A percentile compares a stretch with the other conserved stretches of the same genome.
These are phyloP conservation scores for Onthophagus taurus DNA, from an alignment of 1,140 invertebrate species.

Conservation along the genomic window DNA sequence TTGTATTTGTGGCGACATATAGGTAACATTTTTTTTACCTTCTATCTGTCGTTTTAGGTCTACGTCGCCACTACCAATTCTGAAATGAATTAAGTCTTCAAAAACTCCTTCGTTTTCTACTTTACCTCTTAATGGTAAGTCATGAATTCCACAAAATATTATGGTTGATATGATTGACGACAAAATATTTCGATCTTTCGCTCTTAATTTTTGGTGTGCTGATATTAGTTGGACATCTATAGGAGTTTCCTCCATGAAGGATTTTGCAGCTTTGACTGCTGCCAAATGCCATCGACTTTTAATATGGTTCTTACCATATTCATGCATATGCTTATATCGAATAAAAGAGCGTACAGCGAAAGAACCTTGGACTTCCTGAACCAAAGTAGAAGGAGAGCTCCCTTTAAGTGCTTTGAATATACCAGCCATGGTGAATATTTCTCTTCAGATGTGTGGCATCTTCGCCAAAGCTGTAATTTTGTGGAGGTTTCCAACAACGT, in stretches of 20 bases:
- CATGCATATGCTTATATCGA: slow-evolving; percentile 2
- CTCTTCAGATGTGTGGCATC: slow-evolving; percentile 7
- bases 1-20: slow-evolving; percentile 11
- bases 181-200: neutral
- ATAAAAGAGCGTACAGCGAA: neutral
- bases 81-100: neutral
- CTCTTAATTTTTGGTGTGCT: neutral
- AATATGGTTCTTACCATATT: slow-evolving; percentile 6
- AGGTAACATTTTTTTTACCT: neutral
- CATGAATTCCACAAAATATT: slow-evolving; percentile 5
- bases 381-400: slow-evolving; percentile 3
- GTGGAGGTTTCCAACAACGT: neutral
- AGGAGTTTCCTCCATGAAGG: neutral
- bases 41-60: neutral
- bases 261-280: neutral
- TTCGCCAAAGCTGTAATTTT: slow-evolving; percentile 1
- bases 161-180: neutral
- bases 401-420: slow-evolving; percentile 1
- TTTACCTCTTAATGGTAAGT: slow-evolving; percentile 9
- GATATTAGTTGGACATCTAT: neutral
- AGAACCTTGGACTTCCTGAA: slow-evolving; percentile 3
- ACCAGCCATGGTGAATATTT: slow-evolving; percentile 2
- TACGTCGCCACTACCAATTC: neutral
- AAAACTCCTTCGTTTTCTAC: slow-evolving; percentile 6
- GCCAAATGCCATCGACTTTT: neutral